Evolutionary conservation across 2,888 invertebrate genomes (phyloP).

Genomic region (Phyllotreta cruciferae): DNA sequence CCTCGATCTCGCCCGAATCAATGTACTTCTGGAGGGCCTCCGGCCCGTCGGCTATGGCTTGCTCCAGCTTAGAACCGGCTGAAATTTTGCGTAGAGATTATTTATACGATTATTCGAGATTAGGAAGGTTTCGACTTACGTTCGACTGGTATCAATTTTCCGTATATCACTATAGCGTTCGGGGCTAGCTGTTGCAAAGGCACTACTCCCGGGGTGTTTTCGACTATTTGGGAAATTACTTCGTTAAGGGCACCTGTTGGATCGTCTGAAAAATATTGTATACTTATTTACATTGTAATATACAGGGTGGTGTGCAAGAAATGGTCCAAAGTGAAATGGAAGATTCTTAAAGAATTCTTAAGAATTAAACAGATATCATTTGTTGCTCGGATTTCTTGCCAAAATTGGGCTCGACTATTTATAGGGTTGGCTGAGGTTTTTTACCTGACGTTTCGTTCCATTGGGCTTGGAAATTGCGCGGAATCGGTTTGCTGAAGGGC

Average conservation of each 20-base stretch:
- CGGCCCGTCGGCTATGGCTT: conserved; percentile 79
- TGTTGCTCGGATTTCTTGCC: no score
- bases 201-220: conserved; percentile 80
- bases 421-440: no score
- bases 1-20: conserved; percentile 81
- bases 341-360: no score
- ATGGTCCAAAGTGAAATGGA: no score
- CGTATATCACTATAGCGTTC: conserved; percentile 82
- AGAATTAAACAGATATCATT: no score
- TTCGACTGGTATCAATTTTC: conserved; percentile 81
- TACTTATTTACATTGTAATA: not conserved
- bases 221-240: conserved; percentile 74
- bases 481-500: conserved; percentile 95
- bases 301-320: no score
- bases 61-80: conserved; percentile 78
- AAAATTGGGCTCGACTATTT: no score
- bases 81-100: not conserved
- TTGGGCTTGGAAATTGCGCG: conserved; percentile 94
- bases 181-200: conserved; percentile 79
- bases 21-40: conserved; percentile 79
- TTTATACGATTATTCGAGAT: not conserved
- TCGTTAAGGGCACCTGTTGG: conserved; percentile 66
- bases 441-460: conserved; percentile 80
- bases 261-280: conserved; percentile 53
- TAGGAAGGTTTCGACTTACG: conserved; percentile 58